phyloP scores from a whole-genome alignment of 2,797 vertebrate species.

The Hippocampus kuda region DNA sequence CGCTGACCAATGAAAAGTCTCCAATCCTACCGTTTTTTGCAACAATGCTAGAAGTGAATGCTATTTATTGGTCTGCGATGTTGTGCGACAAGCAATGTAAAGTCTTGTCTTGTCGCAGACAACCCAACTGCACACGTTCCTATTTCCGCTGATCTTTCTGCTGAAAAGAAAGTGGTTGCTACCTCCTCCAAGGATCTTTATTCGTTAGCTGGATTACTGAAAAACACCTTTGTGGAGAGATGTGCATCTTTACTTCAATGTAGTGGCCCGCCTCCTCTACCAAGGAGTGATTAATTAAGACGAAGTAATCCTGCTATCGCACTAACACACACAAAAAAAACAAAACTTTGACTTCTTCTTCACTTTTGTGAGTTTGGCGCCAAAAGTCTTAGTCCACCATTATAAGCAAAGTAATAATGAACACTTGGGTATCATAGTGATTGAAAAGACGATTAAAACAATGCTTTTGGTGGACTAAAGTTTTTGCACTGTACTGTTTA shows the following conservation, averaged over 20 bases:
- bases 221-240: neutral
- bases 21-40: too few relatives aligned
- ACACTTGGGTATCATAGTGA: too few relatives aligned
- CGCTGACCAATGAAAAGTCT: neutral
- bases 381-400: constrained; percentile 1
- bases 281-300: neutral
- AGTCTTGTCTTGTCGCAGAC: constrained; percentile 41
- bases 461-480: neutral
- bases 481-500: neutral
- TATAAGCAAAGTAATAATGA: neutral
- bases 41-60: neutral
- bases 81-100: constrained; percentile 28
- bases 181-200: neutral
- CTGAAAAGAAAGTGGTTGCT: constrained; percentile 13
- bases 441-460: neutral
- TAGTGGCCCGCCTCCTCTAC: neutral
- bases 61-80: neutral
- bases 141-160: constrained; percentile 50
- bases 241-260: neutral
- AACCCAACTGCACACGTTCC: constrained; percentile 15
- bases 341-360: neutral
- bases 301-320: neutral
- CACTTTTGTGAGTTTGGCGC: neutral
- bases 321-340: neutral
- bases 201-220: neutral